Evolutionary conservation across 2,113 vertebrate genomes (phyloP).

Genomic region (Hoplias malabaricus): DNA sequence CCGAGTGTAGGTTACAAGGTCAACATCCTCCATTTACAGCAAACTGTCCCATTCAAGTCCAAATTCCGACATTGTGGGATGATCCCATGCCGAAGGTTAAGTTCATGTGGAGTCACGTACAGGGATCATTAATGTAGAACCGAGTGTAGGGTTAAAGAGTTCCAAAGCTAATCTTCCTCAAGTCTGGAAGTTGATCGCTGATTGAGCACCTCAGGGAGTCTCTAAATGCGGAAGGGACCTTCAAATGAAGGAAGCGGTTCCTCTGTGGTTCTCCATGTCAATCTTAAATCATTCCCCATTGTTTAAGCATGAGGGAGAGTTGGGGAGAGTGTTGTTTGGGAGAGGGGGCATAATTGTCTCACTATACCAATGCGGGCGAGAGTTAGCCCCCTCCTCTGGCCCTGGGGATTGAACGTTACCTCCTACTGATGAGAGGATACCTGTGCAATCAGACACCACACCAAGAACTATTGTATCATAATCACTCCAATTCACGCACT

Average conservation of each 20-base stretch:
- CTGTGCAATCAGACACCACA: constrained; percentile 72
- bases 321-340: constrained; percentile 33
- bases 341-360: constrained; percentile 50
- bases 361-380: constrained; percentile 35
- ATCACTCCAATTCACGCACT: constrained; percentile 70
- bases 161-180: background rate
- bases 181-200: constrained; percentile 35
- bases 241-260: constrained; percentile 29
- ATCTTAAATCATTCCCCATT: constrained; percentile 53
- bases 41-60: no score
- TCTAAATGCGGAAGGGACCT: constrained; percentile 24
- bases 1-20: no score
- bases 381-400: constrained; percentile 41
- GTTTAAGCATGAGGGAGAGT: constrained; percentile 37
- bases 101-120: background rate
- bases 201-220: constrained; percentile 30
- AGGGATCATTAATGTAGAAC: background rate
- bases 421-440: constrained; percentile 58
- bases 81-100: background rate
- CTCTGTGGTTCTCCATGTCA: constrained; percentile 17
- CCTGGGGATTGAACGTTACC: constrained; percentile 42
- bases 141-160: background rate
- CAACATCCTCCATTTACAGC: no score
- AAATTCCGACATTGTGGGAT: background rate
- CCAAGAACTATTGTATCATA: constrained; percentile 70